Percentiles rank a stretch among this genome's conserved stretches.
These are phyloP conservation scores for Hoplodrina ambigua DNA, from an alignment of 2,888 invertebrate species.

Conservation along the genomic window DNA sequence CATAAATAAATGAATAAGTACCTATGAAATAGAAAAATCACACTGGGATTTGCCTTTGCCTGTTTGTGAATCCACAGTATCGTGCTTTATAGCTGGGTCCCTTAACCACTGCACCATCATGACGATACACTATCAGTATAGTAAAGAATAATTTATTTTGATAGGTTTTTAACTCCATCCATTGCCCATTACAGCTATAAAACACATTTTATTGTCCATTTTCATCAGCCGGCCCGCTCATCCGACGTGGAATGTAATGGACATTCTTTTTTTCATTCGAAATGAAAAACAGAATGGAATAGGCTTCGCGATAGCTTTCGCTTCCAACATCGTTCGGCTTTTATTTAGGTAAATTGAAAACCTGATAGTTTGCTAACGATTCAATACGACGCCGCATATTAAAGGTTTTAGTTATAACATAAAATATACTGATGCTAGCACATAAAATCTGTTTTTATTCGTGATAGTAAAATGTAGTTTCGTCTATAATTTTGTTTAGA, in stretches of 20 bases:
- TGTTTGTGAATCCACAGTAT: no score
- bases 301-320: conserved; percentile 19
- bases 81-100: no score
- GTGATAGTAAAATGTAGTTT: not conserved
- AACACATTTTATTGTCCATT: conserved; percentile 25
- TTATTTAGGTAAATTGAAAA: conserved; percentile 44
- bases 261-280: conserved; percentile 13
- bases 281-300: conserved; percentile 9
- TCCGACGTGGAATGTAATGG: not conserved
- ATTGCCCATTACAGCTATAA: not conserved
- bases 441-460: not conserved
- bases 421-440: not conserved
- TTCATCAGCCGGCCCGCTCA: conserved; percentile 16
- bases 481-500: not conserved
- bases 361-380: conserved; percentile 5
- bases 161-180: conserved; percentile 17
- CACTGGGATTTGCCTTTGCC: no score
- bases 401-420: not conserved
- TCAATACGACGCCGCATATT: conserved; percentile 2
- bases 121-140: no score
- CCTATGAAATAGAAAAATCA: no score
- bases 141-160: no score
- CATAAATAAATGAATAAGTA: no score
- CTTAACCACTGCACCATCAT: no score
- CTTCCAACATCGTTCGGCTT: conserved; percentile 20